Conservation (phyloP, 2,797 vertebrate genomes). For the Hippocampus kuda region DNA sequence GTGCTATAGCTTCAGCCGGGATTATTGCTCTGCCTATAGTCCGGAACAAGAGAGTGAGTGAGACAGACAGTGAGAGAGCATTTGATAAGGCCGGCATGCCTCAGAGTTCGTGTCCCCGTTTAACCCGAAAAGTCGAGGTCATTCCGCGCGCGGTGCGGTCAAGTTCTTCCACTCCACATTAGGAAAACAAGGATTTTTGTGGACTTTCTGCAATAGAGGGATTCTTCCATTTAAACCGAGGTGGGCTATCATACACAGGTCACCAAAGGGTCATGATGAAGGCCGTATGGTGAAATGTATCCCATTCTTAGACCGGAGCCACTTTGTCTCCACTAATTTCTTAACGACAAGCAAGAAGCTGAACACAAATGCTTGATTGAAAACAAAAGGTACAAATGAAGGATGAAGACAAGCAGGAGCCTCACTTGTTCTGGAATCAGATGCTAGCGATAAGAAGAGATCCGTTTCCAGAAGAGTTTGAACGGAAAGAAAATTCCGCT, state of each 20-base stretch:
- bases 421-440: slow-evolving; percentile 3
- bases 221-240: slow-evolving; percentile 4
- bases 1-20: not conserved
- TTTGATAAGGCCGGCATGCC: not conserved
- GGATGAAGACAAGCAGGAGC: not conserved
- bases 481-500: not conserved
- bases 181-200: not conserved
- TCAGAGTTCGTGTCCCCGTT: not conserved
- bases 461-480: slow-evolving; percentile 5
- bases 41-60: not conserved
- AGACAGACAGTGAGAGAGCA: not conserved
- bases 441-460: not conserved
- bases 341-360: not conserved
- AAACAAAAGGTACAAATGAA: not conserved
- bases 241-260: not conserved
- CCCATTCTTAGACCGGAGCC: not conserved
- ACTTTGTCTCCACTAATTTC: not conserved
- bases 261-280: not conserved
- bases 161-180: slow-evolving; percentile 5
- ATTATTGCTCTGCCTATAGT: not conserved
- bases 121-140: slow-evolving; percentile 1
- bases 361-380: not conserved
- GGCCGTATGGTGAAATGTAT: not conserved
- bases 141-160: not conserved
- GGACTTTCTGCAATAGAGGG: not conserved